phyloP scores from a whole-genome alignment of 2,113 vertebrate species.

The Leucoraja erinaceus region DNA sequence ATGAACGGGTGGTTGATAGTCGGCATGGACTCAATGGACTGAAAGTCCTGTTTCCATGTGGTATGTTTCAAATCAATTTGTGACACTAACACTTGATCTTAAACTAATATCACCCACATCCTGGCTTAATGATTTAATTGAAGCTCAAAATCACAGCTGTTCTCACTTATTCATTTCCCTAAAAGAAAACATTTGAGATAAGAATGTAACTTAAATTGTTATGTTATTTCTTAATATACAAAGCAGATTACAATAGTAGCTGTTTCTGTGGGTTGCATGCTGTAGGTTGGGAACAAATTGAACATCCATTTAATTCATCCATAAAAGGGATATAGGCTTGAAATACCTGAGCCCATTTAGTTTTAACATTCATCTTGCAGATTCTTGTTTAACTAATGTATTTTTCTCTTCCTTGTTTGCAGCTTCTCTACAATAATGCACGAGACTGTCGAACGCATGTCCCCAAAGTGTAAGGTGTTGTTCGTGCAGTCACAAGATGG shows the following conservation, averaged over 20 bases:
- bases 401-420: constrained; percentile 11
- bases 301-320: not conserved
- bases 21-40: no score
- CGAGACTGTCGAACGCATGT: constrained; percentile 72
- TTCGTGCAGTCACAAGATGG: constrained; percentile 90
- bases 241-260: not conserved
- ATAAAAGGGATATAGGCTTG: not conserved
- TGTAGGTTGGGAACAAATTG: not conserved
- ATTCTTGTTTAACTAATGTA: not conserved
- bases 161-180: not conserved
- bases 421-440: constrained; percentile 85
- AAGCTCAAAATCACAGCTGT: no score
- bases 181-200: not conserved
- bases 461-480: constrained; percentile 78
- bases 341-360: not conserved
- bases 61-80: not conserved
- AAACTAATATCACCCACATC: not conserved
- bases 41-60: no score
- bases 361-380: not conserved
- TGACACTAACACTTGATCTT: not conserved
- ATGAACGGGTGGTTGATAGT: no score
- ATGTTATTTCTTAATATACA: not conserved
- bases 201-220: not conserved
- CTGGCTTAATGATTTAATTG: not conserved
- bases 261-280: not conserved